Base-by-base conservation (phyloP, 2,113 vertebrate genomes). In the Epinephelus moara region DNA sequence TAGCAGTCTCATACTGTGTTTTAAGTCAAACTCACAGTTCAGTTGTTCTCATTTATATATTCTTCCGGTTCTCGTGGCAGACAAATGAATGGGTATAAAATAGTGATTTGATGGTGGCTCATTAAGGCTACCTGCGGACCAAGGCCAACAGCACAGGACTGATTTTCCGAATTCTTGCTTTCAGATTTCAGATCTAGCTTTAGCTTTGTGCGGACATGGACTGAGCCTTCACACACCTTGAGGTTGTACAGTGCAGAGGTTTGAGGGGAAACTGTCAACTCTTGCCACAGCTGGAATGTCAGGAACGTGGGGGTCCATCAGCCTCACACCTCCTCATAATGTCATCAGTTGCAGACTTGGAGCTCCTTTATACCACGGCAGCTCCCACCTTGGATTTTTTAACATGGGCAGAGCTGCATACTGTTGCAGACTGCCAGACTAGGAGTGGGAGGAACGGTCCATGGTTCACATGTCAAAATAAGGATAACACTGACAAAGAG, bases 251-350 rank as follows among this genome's bases (percentile, higher is more conserved):
- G 53, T 49, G 9, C 52, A 27, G n/a, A 50, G 1, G 21, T 82
- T 69, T 79, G 40, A 84, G 75, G 12, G 81, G 52, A 64, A 59
- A 27, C 70, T 3, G 61, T 49, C 40, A 9, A 80, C 23, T 68
- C 60, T 73, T 12, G 33, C 62, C 45, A 33, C 45, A 19, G 45
- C 27, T 74, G 83, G 70, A 87, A 89, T 92, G 68, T 81, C 52
- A 80, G 85, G 84, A 92, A 90, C 56, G 53, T 78, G 80, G 73
- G 42, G 66, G 25, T 56, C 55, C 52, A 55, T 80, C 81, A 50
- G 63, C 67, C 37, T 53, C 40, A 62, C n/a, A 10, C 47, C 47
- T 71, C 69, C 56, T 14, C 9, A 7, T 53, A 30, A 76, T 81
- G 75, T 85, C 84, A 85, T 81, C 82, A 49, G 66, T 57, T 64